Base-by-base conservation (phyloP, 2,797 vertebrate genomes). In the Okamejei kenojei region DNA sequence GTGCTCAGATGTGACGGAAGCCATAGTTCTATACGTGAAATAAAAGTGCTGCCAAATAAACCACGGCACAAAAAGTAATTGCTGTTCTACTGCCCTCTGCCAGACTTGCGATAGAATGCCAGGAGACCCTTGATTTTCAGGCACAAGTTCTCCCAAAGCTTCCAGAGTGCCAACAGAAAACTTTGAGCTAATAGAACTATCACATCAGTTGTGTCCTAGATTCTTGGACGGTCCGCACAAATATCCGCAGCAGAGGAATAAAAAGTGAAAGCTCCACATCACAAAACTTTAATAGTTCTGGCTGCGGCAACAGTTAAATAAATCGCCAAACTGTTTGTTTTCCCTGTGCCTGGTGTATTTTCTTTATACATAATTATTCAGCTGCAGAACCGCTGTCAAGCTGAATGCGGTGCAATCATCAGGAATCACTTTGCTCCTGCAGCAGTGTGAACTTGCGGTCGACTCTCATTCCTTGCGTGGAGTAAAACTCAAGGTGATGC, bases 401-500 rank as follows among this genome's bases (percentile, higher is more conserved):
- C 71, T 74, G 35, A 92, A 54, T 76, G 35, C 38, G 29, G 71
- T 92, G 21, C 90, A 92, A 73, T 92, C 65, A 45, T 92, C 68
- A 92, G 90, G 45, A 92, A 73, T 92, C 71, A 74, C 71, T 92
- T 92, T 92, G 71, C 58, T 92, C 11, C 90, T 45, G 38, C 90
- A 74, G 71, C 90, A 92, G 90, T 74, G 68, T 92, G 90, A 73
- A 74, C 38, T 92, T 92, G 90, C 58, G 90, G 68, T 73, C 13
- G 73, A 73, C 71, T 11, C 90, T 74, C 90, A 74, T 92, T 54
- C 90, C 90, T 92, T 45, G 65, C n/a, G n/a, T 54, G 65, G 68
- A 92, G 90, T 74, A 92, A 92, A 73, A 73, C 90, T 95, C 80
- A 94, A 94, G 94, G 86, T 65, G 19, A 93, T 94, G 2, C 63